Base-by-base conservation (phyloP, 2,113 vertebrate species). In the Pipa parva region DNA sequence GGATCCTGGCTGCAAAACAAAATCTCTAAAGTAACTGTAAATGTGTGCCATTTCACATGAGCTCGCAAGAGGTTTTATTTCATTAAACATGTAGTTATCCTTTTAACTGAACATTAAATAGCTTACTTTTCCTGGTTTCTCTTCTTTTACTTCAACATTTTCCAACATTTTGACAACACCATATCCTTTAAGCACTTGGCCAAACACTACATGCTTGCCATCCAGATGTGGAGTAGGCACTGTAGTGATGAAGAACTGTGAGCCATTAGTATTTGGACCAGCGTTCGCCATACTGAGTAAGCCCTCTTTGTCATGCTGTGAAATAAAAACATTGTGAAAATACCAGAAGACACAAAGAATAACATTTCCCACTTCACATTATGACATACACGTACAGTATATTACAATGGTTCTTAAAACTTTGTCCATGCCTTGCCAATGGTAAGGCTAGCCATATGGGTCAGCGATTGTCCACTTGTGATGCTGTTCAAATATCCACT, bases 281-380 rank as follows among this genome's bases (percentile, higher is more conserved):
- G 95, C 90, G 0, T 99, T 99, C 46, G 95, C 95, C 95, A 98
- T 98, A 83, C 95, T 97, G n/a, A 98, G 80, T 26, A 97, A 80
- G 7, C 92, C 94, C 50, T 88, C 85, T 70, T 56, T 87, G 73
- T 97, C 94, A n/a, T 99, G 95, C 97, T 99, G 70, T 2, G 29
- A n/a, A 42, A 42, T 69, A 29, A 39, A 18, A 33, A 31, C 12
- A 33, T n/a, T n/a, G n/a, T n/a, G n/a, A n/a, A n/a, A n/a, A n/a
- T 13, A 54, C 25, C 11, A 56, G 1, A 20, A 33, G 8, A 62
- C 24, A 60, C 5, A 7, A 21, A 48, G 18, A 13, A 50, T 10
- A 5, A 24, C 10, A 37, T 39, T 20, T 21, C 7, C 18, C 3
- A 13, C 8, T 33, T 21, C 11, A 22, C n/a, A n/a, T n/a, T n/a